Evolutionary conservation across 2,797 vertebrate species (phyloP), one percentile per base, ranked within the genome.

Genomic region (Trachops cirrhosus): DNA sequence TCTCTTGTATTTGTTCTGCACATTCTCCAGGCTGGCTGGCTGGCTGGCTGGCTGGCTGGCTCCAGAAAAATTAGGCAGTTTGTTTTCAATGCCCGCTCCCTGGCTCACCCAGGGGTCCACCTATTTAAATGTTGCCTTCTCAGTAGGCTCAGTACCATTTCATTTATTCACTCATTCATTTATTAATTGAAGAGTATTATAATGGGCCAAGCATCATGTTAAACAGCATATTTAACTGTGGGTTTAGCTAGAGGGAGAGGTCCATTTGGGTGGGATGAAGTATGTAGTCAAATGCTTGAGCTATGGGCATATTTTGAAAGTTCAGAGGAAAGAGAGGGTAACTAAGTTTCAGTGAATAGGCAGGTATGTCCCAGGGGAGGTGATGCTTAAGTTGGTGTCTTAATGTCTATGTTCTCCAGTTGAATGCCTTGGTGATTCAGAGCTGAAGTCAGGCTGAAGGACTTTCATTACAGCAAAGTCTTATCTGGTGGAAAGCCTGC

Each of bases 51-150:
- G 12, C 59, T 62, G 26, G 70, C 21, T 74, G 37, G 11, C 64
- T 88, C 14, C 21, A 21, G 78, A 64, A 75, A 94, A 92, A 79
- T 39, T 14, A 80, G 8, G 19, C 59, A 59, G 39, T 46, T 32
- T 62, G 16, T 91, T 89, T 92, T 70, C 37, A 82, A 9, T 44
- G 48, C 9, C 22, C 5, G 8, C 26, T 79, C 9, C 59, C 68
- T 32, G 18, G n/a, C 67, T 59, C 62, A 59, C 4, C 24, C 52
- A 80, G 32, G 14, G 26, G 24, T n/a, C 12, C 3, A 64, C 12
- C 41, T 84, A 78, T 34, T 95, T 78, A 91, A 86, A 71, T 48
- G 10, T 21, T 96, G 95, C 29, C 83, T 75, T 80, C 52, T 3
- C 21, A 64, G 24, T 24, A 24, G n/a, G 14, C 59, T 89, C 64